Conservation (phyloP, 2,797 vertebrate genomes). For the Rallus crepitans region DNA sequence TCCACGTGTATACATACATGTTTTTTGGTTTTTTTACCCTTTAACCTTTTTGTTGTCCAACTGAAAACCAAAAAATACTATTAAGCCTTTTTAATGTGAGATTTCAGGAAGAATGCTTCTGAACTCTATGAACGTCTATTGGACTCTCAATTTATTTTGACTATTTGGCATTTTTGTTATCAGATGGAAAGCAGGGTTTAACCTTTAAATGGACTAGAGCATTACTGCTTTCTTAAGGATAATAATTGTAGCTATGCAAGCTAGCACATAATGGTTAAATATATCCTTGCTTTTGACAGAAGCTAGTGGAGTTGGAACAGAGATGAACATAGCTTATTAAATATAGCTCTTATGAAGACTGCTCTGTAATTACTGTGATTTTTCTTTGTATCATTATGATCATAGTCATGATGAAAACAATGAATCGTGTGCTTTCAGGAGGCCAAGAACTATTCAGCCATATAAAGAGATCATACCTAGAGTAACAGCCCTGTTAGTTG, state of each 20-base stretch:
- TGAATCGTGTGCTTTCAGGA: constrained; percentile 29
- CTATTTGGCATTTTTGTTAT: not conserved
- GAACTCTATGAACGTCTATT: not conserved
- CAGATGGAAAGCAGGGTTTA: constrained; percentile 5
- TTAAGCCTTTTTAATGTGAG: not conserved
- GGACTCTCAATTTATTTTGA: not conserved
- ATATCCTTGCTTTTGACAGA: constrained; percentile 64
- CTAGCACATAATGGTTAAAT: constrained; percentile 53
- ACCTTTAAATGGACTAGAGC: not conserved
- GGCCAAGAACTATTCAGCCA: constrained; percentile 33
- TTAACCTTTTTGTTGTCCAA: not conserved
- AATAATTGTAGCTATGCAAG: constrained; percentile 39
- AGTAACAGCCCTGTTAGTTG: not conserved
- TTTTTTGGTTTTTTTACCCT: not conserved
- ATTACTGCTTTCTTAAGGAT: constrained; percentile 7
- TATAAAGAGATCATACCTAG: constrained; percentile 1
- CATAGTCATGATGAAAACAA: constrained; percentile 56
- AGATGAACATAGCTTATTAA: constrained; percentile 62
- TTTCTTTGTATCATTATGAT: constrained; percentile 64
- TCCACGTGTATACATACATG: not conserved
- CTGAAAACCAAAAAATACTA: not conserved
- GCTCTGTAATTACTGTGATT: constrained; percentile 65
- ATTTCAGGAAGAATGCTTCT: not conserved
- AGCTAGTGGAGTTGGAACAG: constrained; percentile 53
- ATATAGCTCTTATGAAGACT: constrained; percentile 65